A percentile compares a stretch with the other conserved stretches of the same genome.
phyloP scores from a whole-genome alignment of 2,888 invertebrate genomes.

The Netelia fuscicornis region DNA sequence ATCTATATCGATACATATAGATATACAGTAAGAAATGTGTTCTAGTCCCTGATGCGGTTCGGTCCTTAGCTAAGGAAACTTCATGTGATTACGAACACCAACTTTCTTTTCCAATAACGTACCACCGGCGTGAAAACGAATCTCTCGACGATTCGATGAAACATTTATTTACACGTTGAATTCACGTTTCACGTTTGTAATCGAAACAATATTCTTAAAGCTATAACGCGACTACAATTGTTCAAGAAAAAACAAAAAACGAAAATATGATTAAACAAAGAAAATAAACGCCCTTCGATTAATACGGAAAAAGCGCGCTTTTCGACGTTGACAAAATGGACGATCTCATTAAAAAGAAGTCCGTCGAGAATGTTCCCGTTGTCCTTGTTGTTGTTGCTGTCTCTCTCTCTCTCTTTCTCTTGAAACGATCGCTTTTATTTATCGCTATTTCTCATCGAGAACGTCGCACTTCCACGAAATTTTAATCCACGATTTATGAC shows the following conservation, averaged over 20 bases:
- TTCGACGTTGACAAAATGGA: slow-evolving; percentile 15
- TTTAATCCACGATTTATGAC: not conserved
- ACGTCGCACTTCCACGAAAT: not conserved
- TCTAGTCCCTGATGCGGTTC: slow-evolving; percentile 67
- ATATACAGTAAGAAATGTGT: slow-evolving; percentile 62
- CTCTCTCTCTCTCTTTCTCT: too few species aligned
- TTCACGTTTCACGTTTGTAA: slow-evolving; percentile 47
- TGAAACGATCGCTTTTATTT: not conserved
- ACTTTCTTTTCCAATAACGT: slow-evolving; percentile 83
- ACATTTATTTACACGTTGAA: slow-evolving; percentile 79
- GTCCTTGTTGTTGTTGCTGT: too few species aligned
- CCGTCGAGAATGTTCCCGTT: not conserved
- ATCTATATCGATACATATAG: slow-evolving; percentile 35
- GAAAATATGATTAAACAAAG: not conserved
- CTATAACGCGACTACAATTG: too few species aligned
- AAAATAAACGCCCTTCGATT: not conserved
- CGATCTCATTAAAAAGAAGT: slow-evolving; percentile 18
- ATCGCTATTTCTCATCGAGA: not conserved
- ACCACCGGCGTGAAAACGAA: slow-evolving; percentile 79
- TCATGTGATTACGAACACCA: slow-evolving; percentile 83
- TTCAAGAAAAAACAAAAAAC: not conserved
- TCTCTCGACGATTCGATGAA: slow-evolving; percentile 80
- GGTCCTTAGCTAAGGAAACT: slow-evolving; percentile 32
- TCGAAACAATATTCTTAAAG: not conserved
- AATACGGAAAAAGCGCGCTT: slow-evolving; percentile 1